These are phyloP conservation scores for Trichoplusia ni DNA, from an alignment of 1,140 invertebrate genomes.

Conservation along the genomic window DNA sequence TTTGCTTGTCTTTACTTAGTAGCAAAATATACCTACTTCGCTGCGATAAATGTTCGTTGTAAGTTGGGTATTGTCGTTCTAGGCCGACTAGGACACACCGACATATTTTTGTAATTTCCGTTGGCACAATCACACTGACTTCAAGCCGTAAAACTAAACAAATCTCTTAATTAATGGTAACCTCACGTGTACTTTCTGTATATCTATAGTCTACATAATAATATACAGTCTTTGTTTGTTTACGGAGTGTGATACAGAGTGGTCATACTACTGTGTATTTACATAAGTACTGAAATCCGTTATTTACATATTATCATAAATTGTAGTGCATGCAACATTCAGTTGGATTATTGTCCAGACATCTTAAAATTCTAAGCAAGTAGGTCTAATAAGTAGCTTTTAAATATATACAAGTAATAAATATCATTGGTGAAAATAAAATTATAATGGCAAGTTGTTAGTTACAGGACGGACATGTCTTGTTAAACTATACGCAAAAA, in stretches of 20 bases:
- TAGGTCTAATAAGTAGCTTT: conserved; percentile 46
- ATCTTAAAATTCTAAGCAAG: conserved; percentile 52
- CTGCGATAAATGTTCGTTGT: conserved; percentile 24
- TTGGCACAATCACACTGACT: conserved; percentile 29
- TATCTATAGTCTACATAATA: conserved; percentile 24
- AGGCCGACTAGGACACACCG: conserved; percentile 37
- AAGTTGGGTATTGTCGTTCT: conserved; percentile 6
- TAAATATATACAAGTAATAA: conserved; percentile 78
- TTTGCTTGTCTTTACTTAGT: not conserved
- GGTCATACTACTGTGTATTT: conserved; percentile 61
- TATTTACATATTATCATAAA: conserved; percentile 65
- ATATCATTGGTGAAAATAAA: conserved; percentile 77
- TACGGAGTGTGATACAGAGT: conserved; percentile 42
- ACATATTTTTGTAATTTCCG: conserved; percentile 6
- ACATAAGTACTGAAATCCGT: conserved; percentile 57
- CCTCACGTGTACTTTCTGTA: conserved; percentile 53
- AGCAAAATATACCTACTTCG: conserved; percentile 30
- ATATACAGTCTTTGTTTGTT: conserved; percentile 63
- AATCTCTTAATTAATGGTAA: conserved; percentile 62
- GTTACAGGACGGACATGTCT: conserved; percentile 66
- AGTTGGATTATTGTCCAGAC: conserved; percentile 54
- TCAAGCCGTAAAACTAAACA: conserved; percentile 13
- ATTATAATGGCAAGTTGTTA: conserved; percentile 79
- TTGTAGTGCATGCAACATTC: conserved; percentile 43
- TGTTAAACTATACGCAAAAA: conserved; percentile 42